These are phyloP conservation scores for Pseudochirops cupreus DNA, from an alignment of 2,797 vertebrate genomes.

Conservation along the genomic window DNA sequence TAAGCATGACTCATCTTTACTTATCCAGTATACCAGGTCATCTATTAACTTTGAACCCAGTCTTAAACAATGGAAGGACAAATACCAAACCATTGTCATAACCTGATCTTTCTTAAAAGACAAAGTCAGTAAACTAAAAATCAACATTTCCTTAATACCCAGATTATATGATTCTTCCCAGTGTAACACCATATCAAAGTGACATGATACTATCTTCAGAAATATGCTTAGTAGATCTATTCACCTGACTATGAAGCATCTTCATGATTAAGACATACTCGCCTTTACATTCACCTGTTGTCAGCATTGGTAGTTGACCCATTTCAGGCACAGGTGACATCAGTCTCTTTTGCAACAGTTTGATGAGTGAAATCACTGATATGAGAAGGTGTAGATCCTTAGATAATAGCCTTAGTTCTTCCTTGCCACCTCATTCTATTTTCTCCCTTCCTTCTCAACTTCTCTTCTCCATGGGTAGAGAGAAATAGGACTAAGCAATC, in stretches of 20 bases:
- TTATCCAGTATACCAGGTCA: neutral
- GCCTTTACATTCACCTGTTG: neutral
- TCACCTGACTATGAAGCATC: neutral
- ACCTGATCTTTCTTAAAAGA: neutral
- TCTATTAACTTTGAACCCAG: neutral
- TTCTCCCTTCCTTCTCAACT: neutral
- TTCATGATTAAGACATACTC: neutral
- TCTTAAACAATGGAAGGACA: neutral
- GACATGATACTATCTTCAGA: neutral
- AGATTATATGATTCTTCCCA: neutral
- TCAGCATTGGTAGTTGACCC: neutral
- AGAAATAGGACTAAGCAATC: slow-evolving; percentile 1
- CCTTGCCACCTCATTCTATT: neutral
- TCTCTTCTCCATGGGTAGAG: neutral
- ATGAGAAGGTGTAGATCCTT: neutral
- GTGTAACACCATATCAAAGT: neutral
- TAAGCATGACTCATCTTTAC: slow-evolving; percentile 20
- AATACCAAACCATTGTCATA: neutral
- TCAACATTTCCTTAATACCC: neutral
- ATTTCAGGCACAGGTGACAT: neutral
- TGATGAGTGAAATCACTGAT: slow-evolving; percentile 9
- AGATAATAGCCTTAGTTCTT: neutral
- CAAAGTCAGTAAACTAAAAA: slow-evolving; percentile 8
- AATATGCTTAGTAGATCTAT: neutral
- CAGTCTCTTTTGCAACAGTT: neutral